Conservation (phyloP, 2,888 invertebrate species). For the Sialis fuliginosa region DNA sequence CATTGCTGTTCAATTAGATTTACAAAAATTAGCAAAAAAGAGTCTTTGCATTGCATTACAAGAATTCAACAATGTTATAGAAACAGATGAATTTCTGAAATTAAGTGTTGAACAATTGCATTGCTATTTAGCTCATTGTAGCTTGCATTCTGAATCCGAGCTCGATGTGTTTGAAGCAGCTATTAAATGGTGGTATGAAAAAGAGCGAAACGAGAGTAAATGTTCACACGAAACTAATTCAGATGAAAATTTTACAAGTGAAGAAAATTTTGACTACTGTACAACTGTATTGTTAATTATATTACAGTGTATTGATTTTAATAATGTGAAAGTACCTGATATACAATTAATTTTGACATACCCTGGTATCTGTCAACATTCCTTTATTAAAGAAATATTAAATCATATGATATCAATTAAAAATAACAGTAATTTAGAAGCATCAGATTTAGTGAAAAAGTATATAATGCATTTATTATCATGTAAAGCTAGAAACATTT, state of each 20-base stretch:
- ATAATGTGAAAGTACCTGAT: constrained; percentile 12
- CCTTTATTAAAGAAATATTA: constrained; percentile 14
- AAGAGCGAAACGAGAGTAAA: constrained; percentile 6
- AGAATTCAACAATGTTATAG: constrained; percentile 18
- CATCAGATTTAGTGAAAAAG: no score
- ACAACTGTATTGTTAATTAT: constrained; percentile 14
- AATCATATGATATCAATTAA: constrained; percentile 9
- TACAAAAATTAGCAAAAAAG: constrained; percentile 18
- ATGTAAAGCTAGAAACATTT: no score
- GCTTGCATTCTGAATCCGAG: constrained; percentile 18
- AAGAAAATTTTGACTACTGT: not conserved
- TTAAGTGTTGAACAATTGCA: constrained; percentile 18
- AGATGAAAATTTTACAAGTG: not conserved
- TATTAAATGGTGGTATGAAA: constrained; percentile 23
- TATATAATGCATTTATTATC: no score
- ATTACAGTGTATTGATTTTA: constrained; percentile 19
- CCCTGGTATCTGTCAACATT: constrained; percentile 15
- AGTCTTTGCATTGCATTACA: constrained; percentile 20
- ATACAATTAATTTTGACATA: constrained; percentile 17
- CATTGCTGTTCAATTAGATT: constrained; percentile 16
- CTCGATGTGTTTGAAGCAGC: constrained; percentile 20
- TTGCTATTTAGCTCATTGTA: constrained; percentile 20
- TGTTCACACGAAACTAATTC: constrained; percentile 2
- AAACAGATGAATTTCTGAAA: constrained; percentile 15
- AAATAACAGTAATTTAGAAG: not conserved